Percentiles rank a stretch among this genome's conserved stretches.
Evolutionary conservation across 2,888 invertebrate species (phyloP).

Genomic region (Oscheius sp.): DNA sequence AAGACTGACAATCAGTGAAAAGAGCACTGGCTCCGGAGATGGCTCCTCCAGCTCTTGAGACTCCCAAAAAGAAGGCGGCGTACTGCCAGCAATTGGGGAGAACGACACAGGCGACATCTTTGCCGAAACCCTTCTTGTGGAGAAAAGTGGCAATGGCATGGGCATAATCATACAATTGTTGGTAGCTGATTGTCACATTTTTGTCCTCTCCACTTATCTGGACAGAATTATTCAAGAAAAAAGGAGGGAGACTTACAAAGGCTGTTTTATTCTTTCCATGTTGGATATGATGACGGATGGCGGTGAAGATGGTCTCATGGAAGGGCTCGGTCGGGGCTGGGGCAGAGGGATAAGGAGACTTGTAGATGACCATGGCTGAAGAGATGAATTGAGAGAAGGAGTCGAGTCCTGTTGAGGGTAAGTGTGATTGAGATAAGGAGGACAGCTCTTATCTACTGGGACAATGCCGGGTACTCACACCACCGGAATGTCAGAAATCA

Average conservation of each 20-base stretch:
- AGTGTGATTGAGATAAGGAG: constrained; percentile 22
- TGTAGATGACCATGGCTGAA: constrained; percentile 37
- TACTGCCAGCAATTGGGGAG: constrained; percentile 57
- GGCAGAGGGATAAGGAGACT: constrained; percentile 54
- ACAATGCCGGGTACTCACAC: constrained; percentile 16
- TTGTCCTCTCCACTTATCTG: constrained; percentile 50
- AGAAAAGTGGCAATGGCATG: constrained; percentile 49
- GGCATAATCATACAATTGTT: constrained; percentile 46
- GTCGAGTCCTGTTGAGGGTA: constrained; percentile 2
- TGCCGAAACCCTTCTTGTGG: constrained; percentile 51
- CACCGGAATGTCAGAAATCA: not conserved
- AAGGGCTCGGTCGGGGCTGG: constrained; percentile 46
- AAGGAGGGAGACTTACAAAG: constrained; percentile 37
- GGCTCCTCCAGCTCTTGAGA: constrained; percentile 49
- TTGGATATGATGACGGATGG: constrained; percentile 44
- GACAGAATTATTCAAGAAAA: not conserved
- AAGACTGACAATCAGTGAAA: constrained; percentile 61
- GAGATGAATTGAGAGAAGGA: not conserved
- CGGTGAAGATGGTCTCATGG: constrained; percentile 49
- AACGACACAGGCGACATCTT: constrained; percentile 54
- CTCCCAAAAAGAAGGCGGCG: constrained; percentile 57
- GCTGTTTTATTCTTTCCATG: constrained; percentile 51
- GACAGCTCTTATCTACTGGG: constrained; percentile 10
- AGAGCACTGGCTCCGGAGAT: constrained; percentile 61
- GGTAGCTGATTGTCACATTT: constrained; percentile 37